phyloP scores from a whole-genome alignment of 1,140 invertebrate genomes.

The Ostrea edulis region DNA sequence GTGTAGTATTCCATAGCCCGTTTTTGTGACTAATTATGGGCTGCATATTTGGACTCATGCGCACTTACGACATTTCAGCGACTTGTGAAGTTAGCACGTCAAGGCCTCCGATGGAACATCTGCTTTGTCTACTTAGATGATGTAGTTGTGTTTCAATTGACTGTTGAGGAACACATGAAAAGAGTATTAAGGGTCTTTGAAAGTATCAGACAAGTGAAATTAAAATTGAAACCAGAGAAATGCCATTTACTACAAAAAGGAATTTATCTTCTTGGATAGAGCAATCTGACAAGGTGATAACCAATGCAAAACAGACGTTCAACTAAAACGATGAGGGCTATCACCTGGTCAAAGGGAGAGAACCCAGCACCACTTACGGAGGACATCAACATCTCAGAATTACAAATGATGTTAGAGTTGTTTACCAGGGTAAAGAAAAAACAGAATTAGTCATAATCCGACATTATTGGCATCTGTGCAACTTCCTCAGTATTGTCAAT shows the following conservation, averaged over 20 bases:
- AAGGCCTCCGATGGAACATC: constrained; percentile 44
- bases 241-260: not conserved
- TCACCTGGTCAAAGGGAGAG: no score
- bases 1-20: constrained; percentile 45
- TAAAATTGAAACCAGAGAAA: constrained; percentile 49
- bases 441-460: not conserved
- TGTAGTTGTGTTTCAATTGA: constrained; percentile 54
- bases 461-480: constrained; percentile 1
- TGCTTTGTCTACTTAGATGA: constrained; percentile 61
- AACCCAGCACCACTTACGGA: no score
- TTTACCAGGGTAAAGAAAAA: not conserved
- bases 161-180: constrained; percentile 44
- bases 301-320: not conserved
- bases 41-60: constrained; percentile 56
- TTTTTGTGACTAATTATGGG: constrained; percentile 53
- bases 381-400: not conserved
- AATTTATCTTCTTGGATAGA: constrained; percentile 21
- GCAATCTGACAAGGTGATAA: not conserved
- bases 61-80: constrained; percentile 49
- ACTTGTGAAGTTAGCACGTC: no score
- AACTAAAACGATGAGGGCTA: not conserved
- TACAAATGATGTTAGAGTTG: not conserved
- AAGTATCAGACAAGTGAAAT: constrained; percentile 35
- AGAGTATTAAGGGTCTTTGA: constrained; percentile 49
- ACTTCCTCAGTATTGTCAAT: not conserved